These are phyloP conservation scores for Ardeotis arabs DNA, from an alignment of 2,113 vertebrate species.

Conservation along the genomic window DNA sequence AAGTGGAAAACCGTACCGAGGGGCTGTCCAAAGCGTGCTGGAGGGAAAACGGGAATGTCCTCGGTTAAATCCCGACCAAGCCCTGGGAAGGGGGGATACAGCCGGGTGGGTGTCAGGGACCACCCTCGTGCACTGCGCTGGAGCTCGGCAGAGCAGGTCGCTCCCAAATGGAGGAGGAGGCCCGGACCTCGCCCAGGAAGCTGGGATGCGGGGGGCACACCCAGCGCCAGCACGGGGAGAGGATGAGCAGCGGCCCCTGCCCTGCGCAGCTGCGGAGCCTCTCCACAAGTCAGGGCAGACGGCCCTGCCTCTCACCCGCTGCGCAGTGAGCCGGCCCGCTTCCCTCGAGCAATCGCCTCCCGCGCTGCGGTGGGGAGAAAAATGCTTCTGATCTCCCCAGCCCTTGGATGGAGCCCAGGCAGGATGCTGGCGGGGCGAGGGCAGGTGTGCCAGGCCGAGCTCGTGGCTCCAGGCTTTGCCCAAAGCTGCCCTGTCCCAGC, in stretches of 20 bases:
- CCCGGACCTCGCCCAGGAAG: background rate
- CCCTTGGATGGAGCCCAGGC: background rate
- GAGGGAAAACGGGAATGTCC: background rate
- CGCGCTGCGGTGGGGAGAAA: background rate
- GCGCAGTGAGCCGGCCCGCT: background rate
- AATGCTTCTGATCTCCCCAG: slow-evolving; percentile 3
- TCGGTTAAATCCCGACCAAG: background rate
- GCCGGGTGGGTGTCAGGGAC: background rate
- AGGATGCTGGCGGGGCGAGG: background rate
- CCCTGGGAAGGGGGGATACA: background rate
- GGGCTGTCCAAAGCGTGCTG: background rate
- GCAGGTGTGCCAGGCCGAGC: background rate
- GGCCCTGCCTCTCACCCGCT: background rate
- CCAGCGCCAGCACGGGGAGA: background rate
- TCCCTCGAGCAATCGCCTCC: background rate
- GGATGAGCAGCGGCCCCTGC: background rate
- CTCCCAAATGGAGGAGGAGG: background rate
- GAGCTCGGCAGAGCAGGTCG: background rate
- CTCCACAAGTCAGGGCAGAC: background rate
- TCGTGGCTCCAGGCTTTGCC: background rate
- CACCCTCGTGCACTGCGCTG: background rate
- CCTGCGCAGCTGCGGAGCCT: background rate
- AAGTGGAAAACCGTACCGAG: background rate
- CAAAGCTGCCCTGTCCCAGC: background rate
- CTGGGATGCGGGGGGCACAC: background rate